A percentile compares a stretch with the other conserved stretches of the same genome.
Evolutionary conservation across 2,888 invertebrate genomes (phyloP).

Genomic region (Cryptocephalus primarius): DNA sequence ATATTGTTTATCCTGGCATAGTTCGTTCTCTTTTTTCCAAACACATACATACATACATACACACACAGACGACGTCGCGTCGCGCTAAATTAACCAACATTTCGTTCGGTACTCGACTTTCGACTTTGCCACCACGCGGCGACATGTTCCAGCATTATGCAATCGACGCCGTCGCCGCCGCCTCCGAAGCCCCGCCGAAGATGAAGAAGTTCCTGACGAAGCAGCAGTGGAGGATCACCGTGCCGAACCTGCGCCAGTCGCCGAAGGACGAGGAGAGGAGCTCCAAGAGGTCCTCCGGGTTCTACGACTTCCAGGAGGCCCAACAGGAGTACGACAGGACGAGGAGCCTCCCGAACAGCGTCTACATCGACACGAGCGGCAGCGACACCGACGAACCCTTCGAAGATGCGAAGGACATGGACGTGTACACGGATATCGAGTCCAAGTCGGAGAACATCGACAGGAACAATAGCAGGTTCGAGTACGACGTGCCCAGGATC

Average conservation of each 20-base stretch:
- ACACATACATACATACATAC: slow-evolving; percentile 7
- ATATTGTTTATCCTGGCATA: slow-evolving; percentile 17
- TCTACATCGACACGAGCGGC: slow-evolving; percentile 18
- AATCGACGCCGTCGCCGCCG: too few species aligned
- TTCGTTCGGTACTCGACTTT: slow-evolving; percentile 1
- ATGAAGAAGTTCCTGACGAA: slow-evolving; percentile 38
- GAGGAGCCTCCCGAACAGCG: slow-evolving; percentile 21
- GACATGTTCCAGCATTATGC: neutral
- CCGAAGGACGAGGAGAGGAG: slow-evolving; percentile 17
- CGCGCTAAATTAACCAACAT: too few species aligned
- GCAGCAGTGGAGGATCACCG: slow-evolving; percentile 34
- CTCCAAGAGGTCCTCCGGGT: slow-evolving; percentile 28
- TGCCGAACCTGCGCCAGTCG: slow-evolving; percentile 28
- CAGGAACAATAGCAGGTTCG: slow-evolving; percentile 22
- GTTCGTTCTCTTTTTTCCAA: slow-evolving; percentile 15
- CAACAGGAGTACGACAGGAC: slow-evolving; percentile 26
- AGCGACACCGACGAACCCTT: slow-evolving; percentile 20
- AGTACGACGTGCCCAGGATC: slow-evolving; percentile 36
- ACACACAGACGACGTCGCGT: too few species aligned
- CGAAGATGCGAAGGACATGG: slow-evolving; percentile 23
- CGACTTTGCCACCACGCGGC: neutral
- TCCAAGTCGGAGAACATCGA: slow-evolving; percentile 15
- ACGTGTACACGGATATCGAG: slow-evolving; percentile 20
- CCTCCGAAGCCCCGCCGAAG: slow-evolving; percentile 2
- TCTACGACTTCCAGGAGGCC: slow-evolving; percentile 33